Evolutionary conservation across 2,113 vertebrate genomes (phyloP).

Genomic region (Rana temporaria): DNA sequence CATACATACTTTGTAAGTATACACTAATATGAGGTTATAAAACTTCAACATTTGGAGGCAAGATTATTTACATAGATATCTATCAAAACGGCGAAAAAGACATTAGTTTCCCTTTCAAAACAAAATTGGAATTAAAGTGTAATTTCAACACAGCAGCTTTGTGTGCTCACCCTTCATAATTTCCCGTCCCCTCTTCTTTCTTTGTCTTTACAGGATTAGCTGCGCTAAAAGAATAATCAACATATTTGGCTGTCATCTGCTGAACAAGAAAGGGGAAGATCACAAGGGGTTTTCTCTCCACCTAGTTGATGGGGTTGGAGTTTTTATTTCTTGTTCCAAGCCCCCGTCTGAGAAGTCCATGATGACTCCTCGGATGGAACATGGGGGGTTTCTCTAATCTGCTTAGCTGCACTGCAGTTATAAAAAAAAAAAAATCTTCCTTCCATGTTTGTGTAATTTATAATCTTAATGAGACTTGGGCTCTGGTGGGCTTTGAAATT

Average conservation of each 20-base stretch:
- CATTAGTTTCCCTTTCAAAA: neutral
- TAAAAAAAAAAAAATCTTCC: slow-evolving; percentile 80
- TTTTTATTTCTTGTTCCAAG: slow-evolving; percentile 85
- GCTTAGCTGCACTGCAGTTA: slow-evolving; percentile 93
- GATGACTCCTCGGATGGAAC: slow-evolving; percentile 97
- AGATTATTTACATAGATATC: too few relatives aligned
- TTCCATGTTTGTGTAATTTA: slow-evolving; percentile 98
- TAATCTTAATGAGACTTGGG: slow-evolving; percentile 93
- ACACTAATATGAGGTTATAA: too few relatives aligned
- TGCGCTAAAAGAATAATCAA: slow-evolving; percentile 92
- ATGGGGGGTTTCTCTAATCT: slow-evolving; percentile 94
- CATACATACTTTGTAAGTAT: too few relatives aligned
- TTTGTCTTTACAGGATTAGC: slow-evolving; percentile 79
- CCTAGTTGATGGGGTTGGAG: slow-evolving; percentile 73
- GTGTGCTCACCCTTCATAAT: slow-evolving; percentile 80
- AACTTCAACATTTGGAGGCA: too few relatives aligned
- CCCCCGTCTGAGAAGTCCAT: slow-evolving; percentile 93
- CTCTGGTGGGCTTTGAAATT: slow-evolving; percentile 93
- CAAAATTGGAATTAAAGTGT: slow-evolving; percentile 58
- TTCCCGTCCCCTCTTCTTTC: slow-evolving; percentile 70
- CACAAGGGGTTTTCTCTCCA: slow-evolving; percentile 86
- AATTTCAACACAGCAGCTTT: slow-evolving; percentile 76
- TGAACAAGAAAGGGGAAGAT: slow-evolving; percentile 89
- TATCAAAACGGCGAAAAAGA: too few relatives aligned
- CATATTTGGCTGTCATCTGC: slow-evolving; percentile 94